phyloP scores from a whole-genome alignment of 2,113 vertebrate species.

The Erythrocercus mccallii region DNA sequence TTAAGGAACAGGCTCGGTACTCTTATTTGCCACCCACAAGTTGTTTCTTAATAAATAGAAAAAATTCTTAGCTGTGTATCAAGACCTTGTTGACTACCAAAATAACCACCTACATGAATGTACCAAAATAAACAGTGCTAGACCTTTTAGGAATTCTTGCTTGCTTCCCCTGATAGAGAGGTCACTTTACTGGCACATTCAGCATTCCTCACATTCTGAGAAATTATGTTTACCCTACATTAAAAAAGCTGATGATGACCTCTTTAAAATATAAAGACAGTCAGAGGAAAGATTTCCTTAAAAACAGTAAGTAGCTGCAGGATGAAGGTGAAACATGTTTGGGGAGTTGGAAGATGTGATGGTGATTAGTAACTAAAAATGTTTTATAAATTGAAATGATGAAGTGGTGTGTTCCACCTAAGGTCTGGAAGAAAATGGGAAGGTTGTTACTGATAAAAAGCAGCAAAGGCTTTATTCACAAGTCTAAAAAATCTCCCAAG shows the following conservation, averaged over 20 bases:
- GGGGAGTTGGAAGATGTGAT: background rate
- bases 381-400: background rate
- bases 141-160: background rate
- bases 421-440: background rate
- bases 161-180: background rate
- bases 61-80: conserved; percentile 35
- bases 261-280: background rate
- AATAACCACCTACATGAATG: background rate
- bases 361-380: background rate
- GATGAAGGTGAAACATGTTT: background rate
- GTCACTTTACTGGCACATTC: background rate
- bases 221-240: background rate
- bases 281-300: background rate
- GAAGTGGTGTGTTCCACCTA: background rate
- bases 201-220: background rate
- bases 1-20: background rate
- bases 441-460: background rate
- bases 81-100: background rate
- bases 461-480: background rate
- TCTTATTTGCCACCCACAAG: background rate
- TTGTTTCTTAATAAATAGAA: background rate
- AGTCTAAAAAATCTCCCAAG: background rate
- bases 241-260: background rate
- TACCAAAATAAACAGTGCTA: background rate
- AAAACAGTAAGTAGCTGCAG: background rate